These are phyloP conservation scores for Mizuhopecten yessoensis DNA, from an alignment of 1,140 invertebrate genomes.

Conservation along the genomic window DNA sequence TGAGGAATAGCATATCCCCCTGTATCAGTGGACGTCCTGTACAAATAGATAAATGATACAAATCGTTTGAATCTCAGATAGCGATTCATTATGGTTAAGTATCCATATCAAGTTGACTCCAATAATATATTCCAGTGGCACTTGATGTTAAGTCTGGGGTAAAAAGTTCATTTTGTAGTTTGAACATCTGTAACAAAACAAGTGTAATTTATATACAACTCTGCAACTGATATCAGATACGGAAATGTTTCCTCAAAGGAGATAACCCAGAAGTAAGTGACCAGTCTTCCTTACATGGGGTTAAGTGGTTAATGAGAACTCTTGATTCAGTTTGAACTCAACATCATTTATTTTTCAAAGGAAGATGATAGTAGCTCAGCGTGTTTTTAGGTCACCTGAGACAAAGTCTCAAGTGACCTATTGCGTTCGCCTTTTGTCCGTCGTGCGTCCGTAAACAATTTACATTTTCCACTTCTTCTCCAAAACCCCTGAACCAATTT, in stretches of 20 bases:
- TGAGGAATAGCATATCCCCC: not conserved
- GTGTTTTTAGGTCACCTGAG: not conserved
- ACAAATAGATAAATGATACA: not conserved
- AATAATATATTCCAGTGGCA: slow-evolving; percentile 13
- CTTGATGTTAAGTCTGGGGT: not conserved
- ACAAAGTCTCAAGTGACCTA: no score
- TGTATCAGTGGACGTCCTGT: not conserved
- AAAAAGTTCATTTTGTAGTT: not conserved
- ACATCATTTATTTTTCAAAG: not conserved
- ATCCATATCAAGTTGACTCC: not conserved
- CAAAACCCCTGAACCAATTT: no score
- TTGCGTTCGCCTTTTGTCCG: no score
- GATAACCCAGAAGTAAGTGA: not conserved
- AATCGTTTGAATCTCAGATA: slow-evolving; percentile 23
- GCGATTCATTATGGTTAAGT: not conserved
- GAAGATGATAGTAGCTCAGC: not conserved
- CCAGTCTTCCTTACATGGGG: not conserved
- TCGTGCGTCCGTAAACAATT: no score
- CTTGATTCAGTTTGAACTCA: not conserved
- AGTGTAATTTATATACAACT: not conserved
- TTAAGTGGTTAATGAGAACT: not conserved
- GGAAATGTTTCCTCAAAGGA: not conserved
- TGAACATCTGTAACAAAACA: not conserved
- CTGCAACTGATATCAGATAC: not conserved
- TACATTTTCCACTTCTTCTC: no score